These are phyloP conservation scores for Poecilus cupreus DNA, from an alignment of 2,888 invertebrate genomes.

Conservation along the genomic window DNA sequence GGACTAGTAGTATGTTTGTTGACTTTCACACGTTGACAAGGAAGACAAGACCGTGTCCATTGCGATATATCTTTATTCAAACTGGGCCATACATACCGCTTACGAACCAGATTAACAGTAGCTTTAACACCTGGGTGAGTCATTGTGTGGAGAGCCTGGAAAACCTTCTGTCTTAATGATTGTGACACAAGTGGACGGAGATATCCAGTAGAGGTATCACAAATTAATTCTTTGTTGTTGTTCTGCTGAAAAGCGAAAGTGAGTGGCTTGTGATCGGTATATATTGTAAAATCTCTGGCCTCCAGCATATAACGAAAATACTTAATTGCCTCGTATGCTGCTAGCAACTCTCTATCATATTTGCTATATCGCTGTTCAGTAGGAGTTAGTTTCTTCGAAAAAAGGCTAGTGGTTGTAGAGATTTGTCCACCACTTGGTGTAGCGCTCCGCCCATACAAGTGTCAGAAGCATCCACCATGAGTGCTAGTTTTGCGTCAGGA, in stretches of 20 bases:
- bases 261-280: conserved; percentile 69
- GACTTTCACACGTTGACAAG: no score
- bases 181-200: no score
- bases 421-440: conserved; percentile 65
- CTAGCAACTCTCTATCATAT: conserved; percentile 70
- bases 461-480: conserved; percentile 62
- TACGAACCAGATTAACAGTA: no score
- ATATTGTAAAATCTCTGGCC: conserved; percentile 66
- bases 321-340: conserved; percentile 68
- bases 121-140: no score
- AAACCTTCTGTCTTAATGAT: no score
- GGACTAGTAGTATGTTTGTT: no score
- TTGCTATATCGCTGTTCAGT: conserved; percentile 68
- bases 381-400: conserved; percentile 67
- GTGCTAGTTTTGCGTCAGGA: conserved; percentile 57
- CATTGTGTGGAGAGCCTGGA: no score
- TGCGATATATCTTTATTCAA: no score
- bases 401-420: conserved; percentile 67
- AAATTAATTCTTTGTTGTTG: no score
- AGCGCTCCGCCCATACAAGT: conserved; percentile 67
- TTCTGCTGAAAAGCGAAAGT: background rate
- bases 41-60: no score
- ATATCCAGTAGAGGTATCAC: no score
- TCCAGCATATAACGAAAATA: conserved; percentile 69
- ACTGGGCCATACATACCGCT: no score